Evolutionary conservation across 2,113 vertebrate species (phyloP), one percentile per base, ranked within the genome.

Genomic region (Pseudorasbora parva): DNA sequence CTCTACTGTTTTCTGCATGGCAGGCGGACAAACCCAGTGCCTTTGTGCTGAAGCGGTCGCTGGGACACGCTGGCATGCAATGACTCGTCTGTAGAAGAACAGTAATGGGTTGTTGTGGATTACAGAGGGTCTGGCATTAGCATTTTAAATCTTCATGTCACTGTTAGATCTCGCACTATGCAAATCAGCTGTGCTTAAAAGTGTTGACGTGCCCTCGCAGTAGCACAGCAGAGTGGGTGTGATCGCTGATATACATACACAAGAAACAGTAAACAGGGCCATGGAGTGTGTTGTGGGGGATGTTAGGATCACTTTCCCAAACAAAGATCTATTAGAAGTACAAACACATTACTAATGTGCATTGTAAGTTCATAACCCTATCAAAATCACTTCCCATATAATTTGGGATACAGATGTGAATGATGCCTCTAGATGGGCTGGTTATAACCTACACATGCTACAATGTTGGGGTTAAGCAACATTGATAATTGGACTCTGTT

Each of bases 121-220:
- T 56, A 49, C 68, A 23, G 84, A 71, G 82, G 78, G 71, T 45
- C 30, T 77, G 80, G 74, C 37, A 45, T 80, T 87, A 88, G 78
- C 5, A 72, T 83, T 90, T 72, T 30, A 66, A 66, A 45, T 78
- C 82, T 84, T 87, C 87, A 33, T 89, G 84, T 86, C 73, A 37
- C 87, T 89, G 89, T 89, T 83, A 92, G 45, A 91, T 91, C 87
- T 92, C 88, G 79, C 91, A 91, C 90, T 89, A 82, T 78, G 75
- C 87, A 84, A 75, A 41, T 78, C 86, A 74, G 68, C 57, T 69
- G 68, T 45, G 86, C 71, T 88, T 82, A 66, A 71, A 82, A 89
- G 88, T 45, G 23, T 43, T 79, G 82, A 25, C 6, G 17, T 60
- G 8, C 17, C 51, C 51, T 54, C 17, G 11, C 57, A 21, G 33